Base-by-base conservation (phyloP, 2,888 invertebrate genomes). In the Ephialtes manifestator region DNA sequence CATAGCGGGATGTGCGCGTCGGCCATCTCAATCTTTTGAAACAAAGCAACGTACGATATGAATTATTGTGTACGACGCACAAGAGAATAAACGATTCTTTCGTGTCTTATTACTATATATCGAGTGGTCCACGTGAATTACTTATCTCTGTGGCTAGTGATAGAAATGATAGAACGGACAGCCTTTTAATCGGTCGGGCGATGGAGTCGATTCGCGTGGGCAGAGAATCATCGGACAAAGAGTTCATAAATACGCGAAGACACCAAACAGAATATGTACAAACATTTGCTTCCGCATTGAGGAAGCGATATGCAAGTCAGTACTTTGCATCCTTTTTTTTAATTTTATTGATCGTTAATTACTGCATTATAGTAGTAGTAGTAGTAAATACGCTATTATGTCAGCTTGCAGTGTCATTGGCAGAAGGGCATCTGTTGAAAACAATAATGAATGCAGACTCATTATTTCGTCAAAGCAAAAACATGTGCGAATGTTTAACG, bases 21-120 rank as follows among this genome's bases (percentile, higher is more conserved):
- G 55, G 39, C 55, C 75, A 71, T 83, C 75, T 76, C 55, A 76
- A 80, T 83, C 83, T 80, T 83, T 63, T 43, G 70, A 83, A 75
- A 80, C 80, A 71, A 80, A 83, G 71, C 55, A 24, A 48, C 28
- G 20, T 63, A 78, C 43, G 46, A 43, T 43, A 48, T 10, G 48
- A 20, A 75, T 39, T 60, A 79, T 78, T 55, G 46, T 67, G 60
- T 35, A 18, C 71, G 46, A 51, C 43, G 70, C 35, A 51, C 43
- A 39, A 71, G 46, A 20, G 39, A 20, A 60, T 51, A 18, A 31
- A 51, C 43, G 46, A 70, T 63, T 18, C 55, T 46, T 20, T 18
- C 43, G 43, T 35, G 35, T 39, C 46, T 18, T 58, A 74, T 60
- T 48, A 31, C n/a, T n/a, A 68, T 48, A 46, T 58, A 31, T 58